A percentile compares a stretch with the other conserved stretches of the same genome.
These are phyloP conservation scores for Chaenodraco wilsoni DNA, from an alignment of 2,797 vertebrate species.

Conservation along the genomic window DNA sequence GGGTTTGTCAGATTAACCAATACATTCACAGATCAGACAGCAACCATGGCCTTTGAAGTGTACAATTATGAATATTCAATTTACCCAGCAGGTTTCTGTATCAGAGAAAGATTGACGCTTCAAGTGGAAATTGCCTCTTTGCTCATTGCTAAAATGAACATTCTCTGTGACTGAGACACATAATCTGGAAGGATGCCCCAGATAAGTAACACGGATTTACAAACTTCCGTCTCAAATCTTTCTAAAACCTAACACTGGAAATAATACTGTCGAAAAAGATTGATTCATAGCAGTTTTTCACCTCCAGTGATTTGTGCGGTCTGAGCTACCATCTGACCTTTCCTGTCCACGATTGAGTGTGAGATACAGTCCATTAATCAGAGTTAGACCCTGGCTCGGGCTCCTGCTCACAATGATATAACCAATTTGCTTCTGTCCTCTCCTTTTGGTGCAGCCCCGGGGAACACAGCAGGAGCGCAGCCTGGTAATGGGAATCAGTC, in stretches of 20 bases:
- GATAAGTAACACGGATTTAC: conserved; percentile 39
- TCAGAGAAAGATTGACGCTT: conserved; percentile 30
- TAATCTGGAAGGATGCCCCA: conserved; percentile 30
- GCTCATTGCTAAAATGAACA: conserved; percentile 49
- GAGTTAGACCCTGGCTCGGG: conserved; percentile 24
- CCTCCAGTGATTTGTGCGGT: conserved; percentile 9
- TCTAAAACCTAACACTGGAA: not conserved
- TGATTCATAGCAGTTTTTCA: conserved; percentile 19
- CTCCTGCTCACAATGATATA: conserved; percentile 26
- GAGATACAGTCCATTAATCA: conserved; percentile 60
- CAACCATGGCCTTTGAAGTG: conserved; percentile 58
- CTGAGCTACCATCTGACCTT: conserved; percentile 11
- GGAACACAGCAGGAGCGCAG: conserved; percentile 83
- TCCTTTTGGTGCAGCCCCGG: conserved; percentile 84
- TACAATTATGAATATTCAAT: conserved; percentile 62
- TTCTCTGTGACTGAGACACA: conserved; percentile 33
- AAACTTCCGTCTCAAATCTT: conserved; percentile 3
- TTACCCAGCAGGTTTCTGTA: conserved; percentile 26
- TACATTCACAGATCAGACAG: conserved; percentile 52
- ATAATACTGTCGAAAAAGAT: conserved; percentile 4
- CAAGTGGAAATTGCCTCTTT: conserved; percentile 39
- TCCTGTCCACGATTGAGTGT: conserved; percentile 23
- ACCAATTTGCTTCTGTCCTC: conserved; percentile 55
- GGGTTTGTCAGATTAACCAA: conserved; percentile 44
- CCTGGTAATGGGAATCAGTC: conserved; percentile 87